Conservation (phyloP, 64 coral and sea anemone species). For the Pocillopora verrucosa region DNA sequence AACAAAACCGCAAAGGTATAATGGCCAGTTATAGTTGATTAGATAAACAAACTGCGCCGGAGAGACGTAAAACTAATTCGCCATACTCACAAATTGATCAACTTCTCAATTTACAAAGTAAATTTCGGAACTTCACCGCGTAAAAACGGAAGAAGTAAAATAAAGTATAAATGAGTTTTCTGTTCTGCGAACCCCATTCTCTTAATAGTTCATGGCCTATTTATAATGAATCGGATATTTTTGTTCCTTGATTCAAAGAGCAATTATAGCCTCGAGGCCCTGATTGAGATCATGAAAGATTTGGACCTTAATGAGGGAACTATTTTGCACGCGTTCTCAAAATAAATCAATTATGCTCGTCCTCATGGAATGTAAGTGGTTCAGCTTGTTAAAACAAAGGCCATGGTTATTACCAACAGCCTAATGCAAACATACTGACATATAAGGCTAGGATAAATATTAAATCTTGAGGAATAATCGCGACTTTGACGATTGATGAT, state of each 20-base stretch:
- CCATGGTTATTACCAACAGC: neutral
- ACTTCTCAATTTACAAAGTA: neutral
- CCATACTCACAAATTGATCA: neutral
- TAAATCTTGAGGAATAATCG: neutral
- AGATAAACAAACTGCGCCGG: slow-evolving; percentile 11
- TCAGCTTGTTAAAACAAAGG: neutral
- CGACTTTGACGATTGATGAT: neutral
- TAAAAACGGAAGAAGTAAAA: neutral
- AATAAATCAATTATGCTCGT: slow-evolving; percentile 39
- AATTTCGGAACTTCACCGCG: neutral
- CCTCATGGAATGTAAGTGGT: slow-evolving; percentile 14
- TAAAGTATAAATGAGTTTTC: neutral
- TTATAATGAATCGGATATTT: neutral
- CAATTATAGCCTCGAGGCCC: neutral
- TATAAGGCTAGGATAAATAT: neutral
- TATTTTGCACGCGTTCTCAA: slow-evolving; percentile 1
- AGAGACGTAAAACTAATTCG: neutral
- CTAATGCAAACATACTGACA: neutral
- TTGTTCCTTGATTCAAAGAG: neutral
- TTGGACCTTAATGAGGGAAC: neutral
- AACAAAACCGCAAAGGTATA: neutral
- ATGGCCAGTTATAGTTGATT: slow-evolving; percentile 12
- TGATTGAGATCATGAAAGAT: neutral
- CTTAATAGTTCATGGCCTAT: neutral
- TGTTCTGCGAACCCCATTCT: neutral